A percentile compares a stretch with the other conserved stretches of the same genome.
Conservation (phyloP, 2,113 vertebrate genomes). For the Scartelaos histophorus region DNA sequence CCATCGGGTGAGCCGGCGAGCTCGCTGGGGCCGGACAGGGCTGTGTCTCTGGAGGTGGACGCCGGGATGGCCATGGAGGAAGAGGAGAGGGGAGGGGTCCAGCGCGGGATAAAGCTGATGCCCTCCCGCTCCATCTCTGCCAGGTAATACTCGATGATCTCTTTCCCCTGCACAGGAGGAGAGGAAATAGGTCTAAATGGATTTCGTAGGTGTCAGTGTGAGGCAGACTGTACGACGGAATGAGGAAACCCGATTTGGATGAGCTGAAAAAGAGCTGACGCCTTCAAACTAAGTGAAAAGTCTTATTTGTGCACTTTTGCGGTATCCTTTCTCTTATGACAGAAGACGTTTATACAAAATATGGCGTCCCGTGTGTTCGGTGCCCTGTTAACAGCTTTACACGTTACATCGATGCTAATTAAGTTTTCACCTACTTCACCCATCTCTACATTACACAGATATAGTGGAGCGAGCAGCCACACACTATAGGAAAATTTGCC, state of each 20-base stretch:
- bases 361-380: no score
- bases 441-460: no score
- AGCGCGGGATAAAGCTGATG: constrained; percentile 86
- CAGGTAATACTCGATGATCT: constrained; percentile 95
- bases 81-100: constrained; percentile 73
- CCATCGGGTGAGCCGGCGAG: constrained; percentile 82
- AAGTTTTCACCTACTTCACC: no score
- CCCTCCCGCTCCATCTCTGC: constrained; percentile 89
- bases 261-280: neutral
- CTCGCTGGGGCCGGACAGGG: constrained; percentile 63
- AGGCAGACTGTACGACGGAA: neutral
- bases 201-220: neutral
- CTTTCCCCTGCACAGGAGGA: constrained; percentile 85
- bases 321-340: no score
- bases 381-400: no score
- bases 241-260: neutral
- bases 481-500: no score
- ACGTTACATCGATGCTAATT: no score
- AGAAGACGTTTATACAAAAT: no score
- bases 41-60: constrained; percentile 63
- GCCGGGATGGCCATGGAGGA: constrained; percentile 70
- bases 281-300: neutral
- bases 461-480: no score
- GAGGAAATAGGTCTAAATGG: neutral
- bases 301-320: no score